Evolutionary conservation across 2,888 invertebrate species (phyloP).

Genomic region (Vannuccia rotundouncinata): DNA sequence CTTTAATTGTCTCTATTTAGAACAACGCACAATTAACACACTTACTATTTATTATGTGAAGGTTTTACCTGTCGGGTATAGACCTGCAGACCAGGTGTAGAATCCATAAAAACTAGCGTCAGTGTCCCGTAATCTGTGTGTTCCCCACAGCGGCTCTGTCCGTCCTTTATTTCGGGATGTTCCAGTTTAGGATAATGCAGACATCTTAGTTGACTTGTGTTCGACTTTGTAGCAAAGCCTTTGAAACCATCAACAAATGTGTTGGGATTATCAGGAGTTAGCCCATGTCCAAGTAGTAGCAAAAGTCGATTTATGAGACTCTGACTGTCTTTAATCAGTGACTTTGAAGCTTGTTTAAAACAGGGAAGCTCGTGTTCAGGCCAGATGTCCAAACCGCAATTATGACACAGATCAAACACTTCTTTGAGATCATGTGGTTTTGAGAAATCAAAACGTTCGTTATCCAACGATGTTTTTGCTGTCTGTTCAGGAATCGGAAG

Average conservation of each 20-base stretch:
- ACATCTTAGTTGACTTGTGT: slow-evolving; percentile 27
- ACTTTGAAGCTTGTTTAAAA: background rate
- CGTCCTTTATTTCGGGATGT: background rate
- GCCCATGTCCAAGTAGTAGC: background rate
- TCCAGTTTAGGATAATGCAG: slow-evolving; percentile 14
- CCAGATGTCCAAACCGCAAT: background rate
- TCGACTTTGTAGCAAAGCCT: background rate
- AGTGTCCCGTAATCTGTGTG: slow-evolving; percentile 35
- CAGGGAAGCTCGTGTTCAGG: background rate
- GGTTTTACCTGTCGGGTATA: background rate
- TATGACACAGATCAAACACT: background rate
- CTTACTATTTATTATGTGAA: no score
- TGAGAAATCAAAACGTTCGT: background rate
- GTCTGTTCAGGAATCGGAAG: background rate
- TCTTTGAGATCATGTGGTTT: background rate
- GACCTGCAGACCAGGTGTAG: slow-evolving; percentile 57
- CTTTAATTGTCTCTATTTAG: no score
- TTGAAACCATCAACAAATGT: background rate
- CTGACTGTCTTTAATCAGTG: background rate
- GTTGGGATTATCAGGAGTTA: background rate
- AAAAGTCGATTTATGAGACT: background rate
- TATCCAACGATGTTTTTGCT: background rate
- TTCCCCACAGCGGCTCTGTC: slow-evolving; percentile 29
- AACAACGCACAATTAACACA: no score
- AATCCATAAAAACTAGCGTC: slow-evolving; percentile 28